Percentiles rank a stretch among this genome's conserved stretches.
Evolutionary conservation across 2,113 vertebrate genomes (phyloP).

Genomic region (Nothobranchius furzeri): DNA sequence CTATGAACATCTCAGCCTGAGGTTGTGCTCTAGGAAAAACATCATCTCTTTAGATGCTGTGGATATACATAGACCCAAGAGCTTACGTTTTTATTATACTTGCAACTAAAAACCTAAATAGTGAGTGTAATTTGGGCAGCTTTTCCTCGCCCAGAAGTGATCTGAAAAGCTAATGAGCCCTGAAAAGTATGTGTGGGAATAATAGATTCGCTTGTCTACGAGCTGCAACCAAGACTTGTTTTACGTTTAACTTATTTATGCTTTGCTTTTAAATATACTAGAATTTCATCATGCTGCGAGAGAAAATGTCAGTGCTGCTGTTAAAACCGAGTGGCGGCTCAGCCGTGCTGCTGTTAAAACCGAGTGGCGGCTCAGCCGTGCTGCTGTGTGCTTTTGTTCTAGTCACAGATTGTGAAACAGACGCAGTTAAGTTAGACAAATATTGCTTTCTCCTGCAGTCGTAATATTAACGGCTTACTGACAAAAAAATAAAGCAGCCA

Average conservation of each 20-base stretch:
- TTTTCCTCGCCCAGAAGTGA: no score
- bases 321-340: constrained; percentile 15
- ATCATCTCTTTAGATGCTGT: constrained; percentile 32
- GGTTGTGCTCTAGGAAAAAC: constrained; percentile 42
- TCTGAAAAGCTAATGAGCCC: constrained; percentile 48
- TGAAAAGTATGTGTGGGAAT: constrained; percentile 42
- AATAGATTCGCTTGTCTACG: constrained; percentile 39
- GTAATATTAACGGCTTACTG: constrained; percentile 56
- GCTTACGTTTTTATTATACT: constrained; percentile 55
- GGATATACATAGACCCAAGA: constrained; percentile 56
- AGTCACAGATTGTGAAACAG: constrained; percentile 28
- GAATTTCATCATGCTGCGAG: constrained; percentile 28
- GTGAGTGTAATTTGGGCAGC: no score
- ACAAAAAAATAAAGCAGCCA: constrained; percentile 12
- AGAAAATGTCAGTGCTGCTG: constrained; percentile 1
- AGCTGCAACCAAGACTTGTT: constrained; percentile 26
- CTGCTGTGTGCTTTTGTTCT: neutral
- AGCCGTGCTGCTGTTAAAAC: constrained; percentile 9
- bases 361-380: constrained; percentile 1
- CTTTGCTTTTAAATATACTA: constrained; percentile 29
- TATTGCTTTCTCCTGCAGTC: constrained; percentile 6
- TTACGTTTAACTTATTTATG: constrained; percentile 36
- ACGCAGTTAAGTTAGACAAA: constrained; percentile 34
- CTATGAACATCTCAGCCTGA: constrained; percentile 56
- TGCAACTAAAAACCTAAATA: constrained; percentile 13